These are phyloP conservation scores for Halotydeus destructor DNA, from an alignment of 1,140 invertebrate genomes.

Conservation along the genomic window DNA sequence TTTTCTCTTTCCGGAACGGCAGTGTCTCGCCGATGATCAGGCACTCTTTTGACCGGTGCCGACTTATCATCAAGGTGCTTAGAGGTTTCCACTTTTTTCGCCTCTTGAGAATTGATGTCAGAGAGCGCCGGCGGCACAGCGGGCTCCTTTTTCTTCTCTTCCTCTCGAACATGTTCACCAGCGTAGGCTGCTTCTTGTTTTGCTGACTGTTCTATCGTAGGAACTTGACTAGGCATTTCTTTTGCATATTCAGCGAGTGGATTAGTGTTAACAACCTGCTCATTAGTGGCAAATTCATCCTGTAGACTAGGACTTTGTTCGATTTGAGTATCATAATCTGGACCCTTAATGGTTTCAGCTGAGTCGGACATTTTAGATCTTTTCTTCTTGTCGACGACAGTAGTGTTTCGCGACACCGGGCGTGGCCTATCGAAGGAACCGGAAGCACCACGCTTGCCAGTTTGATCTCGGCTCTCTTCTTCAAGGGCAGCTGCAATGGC, in stretches of 20 bases:
- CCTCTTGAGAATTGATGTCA: neutral
- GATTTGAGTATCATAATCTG: neutral
- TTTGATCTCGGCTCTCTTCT: conserved; percentile 2
- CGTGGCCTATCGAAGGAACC: conserved; percentile 14
- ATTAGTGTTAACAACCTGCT: too few relatives aligned
- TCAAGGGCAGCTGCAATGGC: conserved; percentile 14
- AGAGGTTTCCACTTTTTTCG: neutral
- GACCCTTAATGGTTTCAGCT: neutral
- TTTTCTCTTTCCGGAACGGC: too few relatives aligned
- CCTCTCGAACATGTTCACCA: neutral
- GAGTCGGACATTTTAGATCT: neutral
- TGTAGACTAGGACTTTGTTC: neutral
- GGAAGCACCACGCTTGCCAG: neutral
- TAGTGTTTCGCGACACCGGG: too few relatives aligned
- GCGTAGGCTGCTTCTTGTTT: neutral
- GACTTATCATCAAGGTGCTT: too few relatives aligned
- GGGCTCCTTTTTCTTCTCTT: neutral
- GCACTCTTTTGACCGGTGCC: too few relatives aligned
- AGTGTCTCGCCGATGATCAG: too few relatives aligned
- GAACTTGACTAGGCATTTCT: neutral
- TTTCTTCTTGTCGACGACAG: neutral
- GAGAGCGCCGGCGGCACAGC: neutral
- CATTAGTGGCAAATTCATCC: too few relatives aligned
- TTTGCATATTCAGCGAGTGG: neutral
- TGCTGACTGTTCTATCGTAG: neutral